These are phyloP conservation scores for Fulica atra DNA, from an alignment of 2,113 vertebrate genomes.

Conservation along the genomic window DNA sequence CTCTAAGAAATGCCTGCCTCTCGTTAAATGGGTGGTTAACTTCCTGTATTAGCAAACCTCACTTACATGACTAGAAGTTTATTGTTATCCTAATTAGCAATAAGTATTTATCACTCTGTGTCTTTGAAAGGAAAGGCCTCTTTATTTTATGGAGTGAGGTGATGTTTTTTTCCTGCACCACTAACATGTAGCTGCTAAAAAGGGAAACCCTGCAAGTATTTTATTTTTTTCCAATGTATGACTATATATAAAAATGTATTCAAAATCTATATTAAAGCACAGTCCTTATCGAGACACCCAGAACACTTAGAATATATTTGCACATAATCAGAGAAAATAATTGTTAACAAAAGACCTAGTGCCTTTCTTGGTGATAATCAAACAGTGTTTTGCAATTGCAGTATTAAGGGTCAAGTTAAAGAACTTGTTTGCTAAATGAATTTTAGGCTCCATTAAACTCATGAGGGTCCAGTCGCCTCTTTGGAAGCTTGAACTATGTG, in stretches of 20 bases:
- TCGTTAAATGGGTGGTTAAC: background rate
- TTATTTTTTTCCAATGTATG: background rate
- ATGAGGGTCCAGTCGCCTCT: background rate
- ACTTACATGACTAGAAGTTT: background rate
- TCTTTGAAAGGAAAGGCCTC: background rate
- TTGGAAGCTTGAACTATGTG: background rate
- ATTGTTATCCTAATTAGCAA: background rate
- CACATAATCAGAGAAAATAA: background rate
- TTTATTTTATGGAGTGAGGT: background rate
- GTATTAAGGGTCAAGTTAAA: background rate
- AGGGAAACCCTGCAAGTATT: background rate
- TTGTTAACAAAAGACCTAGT: background rate
- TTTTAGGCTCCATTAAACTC: background rate
- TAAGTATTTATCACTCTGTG: background rate
- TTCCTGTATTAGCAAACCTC: background rate
- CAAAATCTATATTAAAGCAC: background rate
- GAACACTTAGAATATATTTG: background rate
- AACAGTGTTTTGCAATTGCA: background rate
- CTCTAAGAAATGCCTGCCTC: background rate
- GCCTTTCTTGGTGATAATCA: background rate
- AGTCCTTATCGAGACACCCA: background rate
- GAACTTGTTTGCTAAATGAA: background rate
- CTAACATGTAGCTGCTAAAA: background rate
- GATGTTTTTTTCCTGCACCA: background rate
- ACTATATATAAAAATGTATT: background rate